These are phyloP conservation scores for Volucella inanis DNA, from an alignment of 2,888 invertebrate species.

Conservation along the genomic window DNA sequence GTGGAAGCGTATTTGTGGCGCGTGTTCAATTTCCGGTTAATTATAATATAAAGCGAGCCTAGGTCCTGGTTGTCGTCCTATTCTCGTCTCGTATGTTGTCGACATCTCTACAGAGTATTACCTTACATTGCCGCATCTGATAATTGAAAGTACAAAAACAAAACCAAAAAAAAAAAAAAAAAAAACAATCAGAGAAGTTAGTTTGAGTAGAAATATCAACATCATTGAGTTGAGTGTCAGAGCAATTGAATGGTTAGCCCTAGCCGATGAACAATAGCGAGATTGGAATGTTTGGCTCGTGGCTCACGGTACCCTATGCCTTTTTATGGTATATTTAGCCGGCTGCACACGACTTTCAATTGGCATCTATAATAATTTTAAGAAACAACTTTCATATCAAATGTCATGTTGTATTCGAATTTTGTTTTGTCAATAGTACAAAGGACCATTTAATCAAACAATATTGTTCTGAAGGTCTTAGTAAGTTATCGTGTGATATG, in stretches of 20 bases:
- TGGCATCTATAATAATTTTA: conserved; percentile 60
- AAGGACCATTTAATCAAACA: conserved; percentile 47
- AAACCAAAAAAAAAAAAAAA: conserved; percentile 18
- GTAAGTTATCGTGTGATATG: conserved; percentile 18
- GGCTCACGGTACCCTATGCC: conserved; percentile 31
- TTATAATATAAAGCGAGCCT: conserved; percentile 78
- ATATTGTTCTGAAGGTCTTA: conserved; percentile 2
- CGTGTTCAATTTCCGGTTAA: conserved; percentile 83
- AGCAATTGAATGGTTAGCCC: conserved; percentile 58
- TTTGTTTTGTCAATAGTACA: conserved; percentile 1
- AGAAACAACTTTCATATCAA: conserved; percentile 67
- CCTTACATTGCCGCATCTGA: conserved; percentile 43
- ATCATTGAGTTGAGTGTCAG: conserved; percentile 69
- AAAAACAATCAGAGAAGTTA: conserved; percentile 8
- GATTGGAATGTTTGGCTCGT: conserved; percentile 71
- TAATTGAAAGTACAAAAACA: conserved; percentile 9
- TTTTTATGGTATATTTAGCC: conserved; percentile 54
- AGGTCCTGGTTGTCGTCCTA: conserved; percentile 53
- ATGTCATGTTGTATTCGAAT: conserved; percentile 32
- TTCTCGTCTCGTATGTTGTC: background rate
- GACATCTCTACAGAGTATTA: conserved; percentile 32
- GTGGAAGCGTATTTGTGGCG: conserved; percentile 76
- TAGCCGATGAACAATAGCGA: conserved; percentile 46
- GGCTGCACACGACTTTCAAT: conserved; percentile 64
- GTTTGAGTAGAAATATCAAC: conserved; percentile 56